Evolutionary conservation across 2,888 invertebrate genomes (phyloP).

Genomic region (Volucella zonaria): DNA sequence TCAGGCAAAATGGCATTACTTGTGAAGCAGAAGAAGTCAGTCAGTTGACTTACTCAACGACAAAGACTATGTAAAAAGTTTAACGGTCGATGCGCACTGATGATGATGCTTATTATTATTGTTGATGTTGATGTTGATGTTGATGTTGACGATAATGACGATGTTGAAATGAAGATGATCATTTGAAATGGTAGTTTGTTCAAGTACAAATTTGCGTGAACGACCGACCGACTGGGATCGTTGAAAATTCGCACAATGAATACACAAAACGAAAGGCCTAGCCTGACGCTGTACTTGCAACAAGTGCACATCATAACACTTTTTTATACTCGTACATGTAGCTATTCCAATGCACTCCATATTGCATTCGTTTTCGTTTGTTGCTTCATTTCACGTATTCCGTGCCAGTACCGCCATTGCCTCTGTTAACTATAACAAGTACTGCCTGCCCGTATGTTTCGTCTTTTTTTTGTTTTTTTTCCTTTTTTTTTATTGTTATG

Average conservation of each 20-base stretch:
- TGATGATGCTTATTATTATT: constrained; percentile 37
- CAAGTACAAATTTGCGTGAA: constrained; percentile 71
- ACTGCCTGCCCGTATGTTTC: constrained; percentile 15
- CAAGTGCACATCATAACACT: constrained; percentile 42
- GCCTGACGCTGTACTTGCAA: constrained; percentile 1
- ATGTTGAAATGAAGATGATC: constrained; percentile 57
- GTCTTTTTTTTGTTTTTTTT: constrained; percentile 58
- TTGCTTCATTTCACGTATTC: constrained; percentile 58
- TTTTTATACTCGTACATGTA: constrained; percentile 33
- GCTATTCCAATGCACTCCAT: constrained; percentile 40
- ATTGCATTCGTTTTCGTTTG: constrained; percentile 41
- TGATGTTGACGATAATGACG: not conserved
- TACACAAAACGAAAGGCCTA: constrained; percentile 67
- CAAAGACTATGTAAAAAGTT: constrained; percentile 53
- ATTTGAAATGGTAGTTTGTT: constrained; percentile 62
- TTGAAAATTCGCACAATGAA: constrained; percentile 66
- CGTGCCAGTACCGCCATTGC: constrained; percentile 39
- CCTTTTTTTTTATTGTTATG: constrained; percentile 65
- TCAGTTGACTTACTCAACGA: constrained; percentile 5
- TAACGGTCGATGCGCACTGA: constrained; percentile 69
- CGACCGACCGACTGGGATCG: constrained; percentile 57
- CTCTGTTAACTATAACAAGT: constrained; percentile 9
- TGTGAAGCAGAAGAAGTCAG: constrained; percentile 25
- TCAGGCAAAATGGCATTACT: constrained; percentile 43
- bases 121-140: constrained; percentile 1